Base-by-base conservation (phyloP, 2,113 vertebrate species). In the Chaetops frenatus region DNA sequence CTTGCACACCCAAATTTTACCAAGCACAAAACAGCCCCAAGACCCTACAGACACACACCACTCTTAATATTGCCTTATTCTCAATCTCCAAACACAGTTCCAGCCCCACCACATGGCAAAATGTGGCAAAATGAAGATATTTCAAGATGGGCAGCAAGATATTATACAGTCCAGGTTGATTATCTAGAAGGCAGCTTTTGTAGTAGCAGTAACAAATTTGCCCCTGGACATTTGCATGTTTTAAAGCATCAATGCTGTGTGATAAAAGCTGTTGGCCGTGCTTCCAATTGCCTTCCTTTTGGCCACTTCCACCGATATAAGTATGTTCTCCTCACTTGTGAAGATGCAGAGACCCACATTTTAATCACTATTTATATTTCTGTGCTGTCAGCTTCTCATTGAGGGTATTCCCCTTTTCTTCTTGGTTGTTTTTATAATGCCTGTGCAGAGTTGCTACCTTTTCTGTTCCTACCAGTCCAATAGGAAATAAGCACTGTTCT, bases 381-480 rank as follows among this genome's bases (percentile, higher is more conserved):
- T 12, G 38, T 15, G 44, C 2, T 57, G 81, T 60, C 91, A 53
- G 94, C 50, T 82, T 67, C 54, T 93, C 78, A 96, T 91, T 88
- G 35, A 56, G 67, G 81, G 71, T 83, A 92, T 62, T 70, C 74
- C 62, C 78, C 89, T 87, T 76, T 86, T 36, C 48, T 80, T 88
- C 81, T 64, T 1, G 1, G 27, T 10, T 47, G 33, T 88, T 91
- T 95, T 97, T 97, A 93, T 81, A 96, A 69, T 82, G 31, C 36
- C 62, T 77, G 92, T 27, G 51, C 67, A 58, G 85, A 94, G 91
- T 96, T 88, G 73, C 96, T 86, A 85, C 91, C 87, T 91, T 92
- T 96, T 95, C 95, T 95, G 67, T 57, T 93, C 69, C 92, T 2
- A 23, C 71, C 81, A 85, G 71, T 45, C 85, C 90, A 66, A 90